Evolutionary conservation across 2,113 vertebrate genomes (phyloP).

Genomic region (Albula goreensis): DNA sequence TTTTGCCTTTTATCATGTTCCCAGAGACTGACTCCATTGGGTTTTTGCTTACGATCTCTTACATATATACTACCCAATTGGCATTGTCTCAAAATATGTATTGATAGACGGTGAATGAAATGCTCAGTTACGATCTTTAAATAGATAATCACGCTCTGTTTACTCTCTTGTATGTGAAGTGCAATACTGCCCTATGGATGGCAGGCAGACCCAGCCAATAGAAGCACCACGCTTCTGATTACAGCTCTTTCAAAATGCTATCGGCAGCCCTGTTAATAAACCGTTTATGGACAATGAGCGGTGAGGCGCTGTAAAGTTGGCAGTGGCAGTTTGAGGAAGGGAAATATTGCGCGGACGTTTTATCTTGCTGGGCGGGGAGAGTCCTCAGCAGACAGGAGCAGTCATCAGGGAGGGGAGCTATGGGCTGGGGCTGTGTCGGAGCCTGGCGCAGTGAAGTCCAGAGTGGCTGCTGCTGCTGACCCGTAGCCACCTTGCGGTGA

Average conservation of each 20-base stretch:
- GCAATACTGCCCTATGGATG: constrained; percentile 50
- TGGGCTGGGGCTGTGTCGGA: neutral
- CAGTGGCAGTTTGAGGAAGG: constrained; percentile 12
- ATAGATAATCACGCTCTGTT: constrained; percentile 70
- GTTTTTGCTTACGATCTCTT: neutral
- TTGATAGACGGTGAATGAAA: constrained; percentile 69
- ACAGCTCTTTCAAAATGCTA: constrained; percentile 19
- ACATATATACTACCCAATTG: constrained; percentile 43
- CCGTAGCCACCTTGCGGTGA: neutral
- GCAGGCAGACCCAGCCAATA: neutral
- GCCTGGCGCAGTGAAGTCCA: neutral
- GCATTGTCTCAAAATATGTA: constrained; percentile 57
- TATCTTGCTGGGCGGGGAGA: neutral
- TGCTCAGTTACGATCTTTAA: constrained; percentile 71
- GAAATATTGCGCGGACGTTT: neutral
- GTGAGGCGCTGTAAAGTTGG: neutral
- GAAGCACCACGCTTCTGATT: neutral
- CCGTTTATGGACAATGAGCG: constrained; percentile 19
- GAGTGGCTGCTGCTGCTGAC: neutral
- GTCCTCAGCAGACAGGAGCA: neutral
- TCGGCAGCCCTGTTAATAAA: constrained; percentile 29
- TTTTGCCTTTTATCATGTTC: constrained; percentile 5
- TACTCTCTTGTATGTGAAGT: constrained; percentile 23
- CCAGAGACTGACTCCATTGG: constrained; percentile 5
- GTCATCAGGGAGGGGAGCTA: neutral